These are phyloP conservation scores for Acanthiza pusilla DNA, from an alignment of 2,797 vertebrate genomes.

Conservation along the genomic window DNA sequence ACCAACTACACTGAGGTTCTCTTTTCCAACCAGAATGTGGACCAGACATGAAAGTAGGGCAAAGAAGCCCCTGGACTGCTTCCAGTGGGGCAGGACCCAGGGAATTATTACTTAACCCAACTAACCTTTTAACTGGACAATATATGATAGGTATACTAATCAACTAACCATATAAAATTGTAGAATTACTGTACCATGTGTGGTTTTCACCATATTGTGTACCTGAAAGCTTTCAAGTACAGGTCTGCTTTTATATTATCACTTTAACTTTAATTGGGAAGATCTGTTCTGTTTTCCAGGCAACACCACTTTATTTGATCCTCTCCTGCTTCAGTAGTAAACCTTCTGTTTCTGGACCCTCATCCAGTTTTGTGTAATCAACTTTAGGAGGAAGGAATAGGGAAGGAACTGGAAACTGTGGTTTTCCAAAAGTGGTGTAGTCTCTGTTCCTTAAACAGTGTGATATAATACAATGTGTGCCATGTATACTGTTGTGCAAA, in stretches of 20 bases:
- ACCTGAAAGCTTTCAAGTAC: not conserved
- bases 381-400: not conserved
- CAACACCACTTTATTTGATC: not conserved
- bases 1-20: not conserved
- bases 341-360: not conserved
- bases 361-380: not conserved
- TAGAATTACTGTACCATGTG: fast-evolving
- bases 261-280: not conserved
- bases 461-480: not conserved
- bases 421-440: not conserved
- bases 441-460: not conserved
- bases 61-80: not conserved
- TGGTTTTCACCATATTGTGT: not conserved
- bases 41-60: not conserved
- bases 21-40: not conserved
- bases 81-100: not conserved
- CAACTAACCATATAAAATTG: not conserved
- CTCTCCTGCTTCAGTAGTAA: not conserved
- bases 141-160: not conserved
- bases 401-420: not conserved
- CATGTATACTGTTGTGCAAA: not conserved
- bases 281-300: not conserved
- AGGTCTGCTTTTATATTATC: not conserved
- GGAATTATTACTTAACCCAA: not conserved
- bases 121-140: not conserved